These are phyloP conservation scores for Andrena fulva DNA, from an alignment of 2,888 invertebrate genomes.

Conservation along the genomic window DNA sequence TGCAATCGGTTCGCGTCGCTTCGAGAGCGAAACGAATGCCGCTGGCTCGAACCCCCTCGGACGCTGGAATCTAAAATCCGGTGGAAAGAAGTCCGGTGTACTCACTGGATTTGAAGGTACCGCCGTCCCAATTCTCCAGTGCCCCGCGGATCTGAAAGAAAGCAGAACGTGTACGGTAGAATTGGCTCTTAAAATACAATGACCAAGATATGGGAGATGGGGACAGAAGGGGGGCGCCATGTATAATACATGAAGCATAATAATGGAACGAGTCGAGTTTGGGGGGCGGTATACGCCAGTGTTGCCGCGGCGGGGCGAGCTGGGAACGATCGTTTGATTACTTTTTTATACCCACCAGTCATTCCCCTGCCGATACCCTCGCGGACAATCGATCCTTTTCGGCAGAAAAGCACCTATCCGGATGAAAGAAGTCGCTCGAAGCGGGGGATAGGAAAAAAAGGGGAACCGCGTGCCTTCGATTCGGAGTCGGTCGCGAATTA, in stretches of 20 bases:
- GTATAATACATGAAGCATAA: conserved; percentile 69
- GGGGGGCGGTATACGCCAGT: conserved; percentile 30
- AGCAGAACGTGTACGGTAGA: conserved; percentile 59
- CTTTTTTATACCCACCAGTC: conserved; percentile 28
- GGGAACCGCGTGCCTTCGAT: not conserved
- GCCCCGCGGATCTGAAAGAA: conserved; percentile 79
- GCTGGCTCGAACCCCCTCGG: not conserved
- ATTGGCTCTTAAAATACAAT: conserved; percentile 73
- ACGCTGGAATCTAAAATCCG: conserved; percentile 8
- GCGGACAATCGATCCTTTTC: conserved; percentile 27
- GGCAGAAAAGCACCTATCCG: not conserved
- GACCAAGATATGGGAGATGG: conserved; percentile 55
- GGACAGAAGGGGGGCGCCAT: conserved; percentile 34
- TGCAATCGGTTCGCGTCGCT: not conserved
- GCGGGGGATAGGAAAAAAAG: not conserved
- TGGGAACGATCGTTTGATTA: conserved; percentile 53
- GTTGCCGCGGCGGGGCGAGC: conserved; percentile 22
- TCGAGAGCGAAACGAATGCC: not conserved
- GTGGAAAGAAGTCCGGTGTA: conserved; percentile 48
- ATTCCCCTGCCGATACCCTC: not conserved
- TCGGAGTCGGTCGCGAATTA: conserved; percentile 13
- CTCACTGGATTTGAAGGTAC: conserved; percentile 81
- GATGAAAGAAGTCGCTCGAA: not conserved
- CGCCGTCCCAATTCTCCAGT: conserved; percentile 80
- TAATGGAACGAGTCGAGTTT: conserved; percentile 33